A percentile compares a stretch with the other conserved stretches of the same genome.
Evolutionary conservation across 2,888 invertebrate species (phyloP).

Genomic region (Aleiodes testaceus): DNA sequence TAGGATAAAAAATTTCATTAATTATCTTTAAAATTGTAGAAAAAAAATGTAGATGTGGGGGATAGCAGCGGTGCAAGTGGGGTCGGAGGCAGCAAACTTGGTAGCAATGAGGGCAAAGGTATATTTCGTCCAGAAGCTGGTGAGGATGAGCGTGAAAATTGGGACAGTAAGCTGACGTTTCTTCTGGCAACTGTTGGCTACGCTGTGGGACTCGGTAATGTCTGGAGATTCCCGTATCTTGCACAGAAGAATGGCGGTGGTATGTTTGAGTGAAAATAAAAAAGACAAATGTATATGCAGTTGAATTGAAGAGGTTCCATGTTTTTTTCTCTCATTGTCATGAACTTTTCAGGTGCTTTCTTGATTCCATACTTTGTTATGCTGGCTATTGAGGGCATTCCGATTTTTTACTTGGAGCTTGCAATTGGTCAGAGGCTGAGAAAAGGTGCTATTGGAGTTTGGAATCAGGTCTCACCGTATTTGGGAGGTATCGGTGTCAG

Average conservation of each 20-base stretch:
- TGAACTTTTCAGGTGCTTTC: slow-evolving; percentile 82
- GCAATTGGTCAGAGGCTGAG: slow-evolving; percentile 95
- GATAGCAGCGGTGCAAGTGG: slow-evolving; percentile 48
- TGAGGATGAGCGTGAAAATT: slow-evolving; percentile 88
- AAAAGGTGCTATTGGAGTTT: slow-evolving; percentile 95
- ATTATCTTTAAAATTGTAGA: slow-evolving; percentile 49
- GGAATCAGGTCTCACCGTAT: slow-evolving; percentile 94
- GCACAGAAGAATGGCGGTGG: slow-evolving; percentile 96
- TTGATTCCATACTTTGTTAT: slow-evolving; percentile 97
- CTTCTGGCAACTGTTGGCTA: slow-evolving; percentile 94
- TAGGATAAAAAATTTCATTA: background rate
- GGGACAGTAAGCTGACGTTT: slow-evolving; percentile 95
- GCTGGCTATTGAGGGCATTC: slow-evolving; percentile 95
- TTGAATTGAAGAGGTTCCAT: slow-evolving; percentile 2
- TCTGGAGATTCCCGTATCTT: slow-evolving; percentile 96
- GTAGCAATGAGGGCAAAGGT: slow-evolving; percentile 79
- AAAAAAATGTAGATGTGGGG: slow-evolving; percentile 56
- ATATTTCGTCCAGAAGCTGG: slow-evolving; percentile 81
- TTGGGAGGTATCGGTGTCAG: slow-evolving; percentile 93
- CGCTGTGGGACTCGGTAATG: slow-evolving; percentile 95
- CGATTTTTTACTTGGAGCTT: slow-evolving; percentile 95
- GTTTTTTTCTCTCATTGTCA: slow-evolving; percentile 1
- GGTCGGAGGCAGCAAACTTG: slow-evolving; percentile 75
- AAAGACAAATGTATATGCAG: background rate
- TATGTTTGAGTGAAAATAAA: slow-evolving; percentile 57